These are phyloP conservation scores for Drosophila fungiperda DNA, from an alignment of 2,888 invertebrate genomes.

Conservation along the genomic window DNA sequence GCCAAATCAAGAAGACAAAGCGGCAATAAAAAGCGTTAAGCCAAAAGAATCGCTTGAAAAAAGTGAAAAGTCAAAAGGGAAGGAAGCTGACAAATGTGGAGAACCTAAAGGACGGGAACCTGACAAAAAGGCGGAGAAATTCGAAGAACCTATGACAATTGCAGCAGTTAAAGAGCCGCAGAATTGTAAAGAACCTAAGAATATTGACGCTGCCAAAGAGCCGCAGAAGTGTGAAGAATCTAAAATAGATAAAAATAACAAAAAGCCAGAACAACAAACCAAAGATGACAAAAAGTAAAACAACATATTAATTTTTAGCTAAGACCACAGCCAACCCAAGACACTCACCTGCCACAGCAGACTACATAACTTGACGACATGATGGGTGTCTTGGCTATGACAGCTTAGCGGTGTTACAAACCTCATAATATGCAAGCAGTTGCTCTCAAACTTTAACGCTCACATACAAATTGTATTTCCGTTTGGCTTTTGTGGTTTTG, in stretches of 20 bases:
- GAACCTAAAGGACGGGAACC: background rate
- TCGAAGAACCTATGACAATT: background rate
- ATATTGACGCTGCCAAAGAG: background rate
- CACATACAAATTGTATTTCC: constrained; percentile 11
- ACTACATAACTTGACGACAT: background rate
- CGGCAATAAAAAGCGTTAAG: background rate
- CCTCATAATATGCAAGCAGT: constrained; percentile 10
- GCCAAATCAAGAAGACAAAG: background rate
- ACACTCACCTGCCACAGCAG: background rate
- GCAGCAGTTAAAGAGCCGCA: background rate
- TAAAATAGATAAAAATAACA: background rate
- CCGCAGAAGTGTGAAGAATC: background rate
- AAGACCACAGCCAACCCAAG: constrained; percentile 1
- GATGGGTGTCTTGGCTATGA: constrained; percentile 10
- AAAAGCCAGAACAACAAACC: background rate
- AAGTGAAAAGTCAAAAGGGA: background rate
- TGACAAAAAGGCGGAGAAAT: constrained; percentile 1
- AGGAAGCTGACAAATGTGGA: background rate
- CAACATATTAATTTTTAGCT: background rate
- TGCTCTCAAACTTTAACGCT: constrained; percentile 20
- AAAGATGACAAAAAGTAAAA: constrained; percentile 15
- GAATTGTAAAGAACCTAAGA: background rate
- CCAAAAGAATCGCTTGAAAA: background rate
- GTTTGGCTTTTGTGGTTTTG: constrained; percentile 28
- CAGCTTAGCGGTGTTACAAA: constrained; percentile 14